Base-by-base conservation (phyloP, 2,888 invertebrate species). In the Amblyjoppa proteus region DNA sequence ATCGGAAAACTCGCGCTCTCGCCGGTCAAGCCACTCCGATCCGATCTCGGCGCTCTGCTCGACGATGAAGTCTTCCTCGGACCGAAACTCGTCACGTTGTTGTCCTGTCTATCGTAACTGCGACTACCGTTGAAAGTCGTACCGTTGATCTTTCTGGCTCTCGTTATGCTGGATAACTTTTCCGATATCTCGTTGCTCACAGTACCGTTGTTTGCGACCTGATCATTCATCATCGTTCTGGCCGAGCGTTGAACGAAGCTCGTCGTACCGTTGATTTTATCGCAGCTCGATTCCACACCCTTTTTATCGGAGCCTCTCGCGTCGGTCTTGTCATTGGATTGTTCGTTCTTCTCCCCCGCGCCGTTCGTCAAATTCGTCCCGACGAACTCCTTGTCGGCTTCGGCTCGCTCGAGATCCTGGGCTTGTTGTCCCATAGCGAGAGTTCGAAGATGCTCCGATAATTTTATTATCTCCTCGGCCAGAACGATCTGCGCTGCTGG, bases 401-500 rank as follows among this genome's bases (percentile, higher is more conserved):
- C 11, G 13, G 9, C 31, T 5, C 20, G 53, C 2, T 16, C 11
- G 41, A 28, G 45, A 58, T 56, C 9, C 11, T 58, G 16, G 9
- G 45, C 41, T 7, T 6, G 11, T 45, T 74, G 87, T 49, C 80
- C 88, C 28, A 89, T 88, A 0, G 93, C 93, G 20, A 93, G 90
- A 7, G 91, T 88, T 5, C 93, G 88, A 45, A 97, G 94, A 91
- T 97, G 97, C 91, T 97, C 97, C 0, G 97, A 97, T 0, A 98
- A 94, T 93, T 97, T 97, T 88, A 97, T 96, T 87, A 98, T 98
- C 94, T 98, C 97, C 90, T 97, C 97, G 0, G 97, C 97, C 83
- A 97, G 94, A 90, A 94, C 91, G 6, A 94, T 94, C 83, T 93
- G 93, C 3, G 92, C 91, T 28, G 91, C 94, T 0, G 90, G 91